A percentile compares a stretch with the other conserved stretches of the same genome.
phyloP scores from a whole-genome alignment of 2,797 vertebrate species.

The Schizothorax lantsangensis region DNA sequence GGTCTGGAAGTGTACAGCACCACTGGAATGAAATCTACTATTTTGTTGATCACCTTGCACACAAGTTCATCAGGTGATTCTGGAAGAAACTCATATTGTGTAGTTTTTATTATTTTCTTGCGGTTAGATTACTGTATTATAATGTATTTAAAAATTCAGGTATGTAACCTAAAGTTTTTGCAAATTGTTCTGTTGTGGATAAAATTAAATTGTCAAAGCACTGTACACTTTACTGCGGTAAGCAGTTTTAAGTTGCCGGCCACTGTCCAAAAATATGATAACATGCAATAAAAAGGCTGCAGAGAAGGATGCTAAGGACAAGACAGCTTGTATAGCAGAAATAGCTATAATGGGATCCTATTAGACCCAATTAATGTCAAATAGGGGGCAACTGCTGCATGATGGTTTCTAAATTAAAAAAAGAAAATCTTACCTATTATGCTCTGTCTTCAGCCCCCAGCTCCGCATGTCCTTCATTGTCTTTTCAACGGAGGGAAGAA shows the following conservation, averaged over 20 bases:
- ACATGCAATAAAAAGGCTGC: background rate
- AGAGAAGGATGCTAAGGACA: background rate
- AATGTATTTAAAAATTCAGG: background rate
- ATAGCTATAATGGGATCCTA: background rate
- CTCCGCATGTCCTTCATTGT: constrained; percentile 99
- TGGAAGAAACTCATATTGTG: background rate
- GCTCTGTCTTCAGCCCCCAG: constrained; percentile 84
- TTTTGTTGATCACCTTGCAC: constrained; percentile 95
- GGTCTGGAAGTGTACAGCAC: constrained; percentile 94
- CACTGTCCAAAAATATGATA: background rate
- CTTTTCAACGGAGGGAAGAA: constrained; percentile 91
- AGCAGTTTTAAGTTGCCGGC: background rate
- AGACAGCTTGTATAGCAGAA: background rate
- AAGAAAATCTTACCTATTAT: background rate
- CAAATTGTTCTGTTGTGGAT: background rate
- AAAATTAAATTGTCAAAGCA: background rate
- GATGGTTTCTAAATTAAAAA: background rate
- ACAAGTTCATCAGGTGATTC: constrained; percentile 94
- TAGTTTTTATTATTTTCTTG: background rate
- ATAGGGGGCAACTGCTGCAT: background rate
- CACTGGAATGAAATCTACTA: constrained; percentile 99
- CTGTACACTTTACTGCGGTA: background rate
- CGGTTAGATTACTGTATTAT: background rate
- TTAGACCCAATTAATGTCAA: background rate
- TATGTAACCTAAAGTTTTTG: background rate